Conservation (phyloP, 2,888 invertebrate species). For the Catotricha subobsoleta region DNA sequence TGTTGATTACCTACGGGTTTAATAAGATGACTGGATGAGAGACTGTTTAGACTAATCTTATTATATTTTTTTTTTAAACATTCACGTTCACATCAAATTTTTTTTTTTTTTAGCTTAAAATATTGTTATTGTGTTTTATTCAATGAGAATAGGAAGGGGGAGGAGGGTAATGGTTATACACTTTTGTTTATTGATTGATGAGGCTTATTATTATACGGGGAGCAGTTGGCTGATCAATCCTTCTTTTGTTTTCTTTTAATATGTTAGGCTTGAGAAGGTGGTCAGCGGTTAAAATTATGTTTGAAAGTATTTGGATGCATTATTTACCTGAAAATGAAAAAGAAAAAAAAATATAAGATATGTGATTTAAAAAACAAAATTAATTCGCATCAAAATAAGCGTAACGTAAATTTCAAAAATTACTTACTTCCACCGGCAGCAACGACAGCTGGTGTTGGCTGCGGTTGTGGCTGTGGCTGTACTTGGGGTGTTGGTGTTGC, state of each 20-base stretch:
- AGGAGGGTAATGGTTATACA: too few species aligned
- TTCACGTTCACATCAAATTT: neutral
- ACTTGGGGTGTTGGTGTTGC: neutral
- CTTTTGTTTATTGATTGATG: too few species aligned
- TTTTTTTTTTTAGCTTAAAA: neutral
- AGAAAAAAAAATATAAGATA: neutral
- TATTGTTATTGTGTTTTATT: neutral
- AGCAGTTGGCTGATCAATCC: too few species aligned
- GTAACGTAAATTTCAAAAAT: neutral
- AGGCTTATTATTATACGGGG: too few species aligned
- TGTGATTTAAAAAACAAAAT: neutral
- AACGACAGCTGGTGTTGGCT: conserved; percentile 3
- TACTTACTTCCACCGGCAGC: conserved; percentile 2
- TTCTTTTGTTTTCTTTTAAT: too few species aligned
- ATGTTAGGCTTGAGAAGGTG: too few species aligned
- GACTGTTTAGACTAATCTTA: too few species aligned
- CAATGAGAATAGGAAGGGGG: too few species aligned
- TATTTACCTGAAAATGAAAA: neutral
- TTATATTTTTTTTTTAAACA: too few species aligned
- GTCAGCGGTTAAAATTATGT: too few species aligned
- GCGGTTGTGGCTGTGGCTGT: conserved; percentile 2
- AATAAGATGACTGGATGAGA: too few species aligned
- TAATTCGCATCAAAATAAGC: neutral
- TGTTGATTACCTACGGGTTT: too few species aligned
- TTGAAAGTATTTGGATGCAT: neutral